Evolutionary conservation across 2,797 vertebrate genomes (phyloP).

Genomic region (Xiphophorus birchmanni): DNA sequence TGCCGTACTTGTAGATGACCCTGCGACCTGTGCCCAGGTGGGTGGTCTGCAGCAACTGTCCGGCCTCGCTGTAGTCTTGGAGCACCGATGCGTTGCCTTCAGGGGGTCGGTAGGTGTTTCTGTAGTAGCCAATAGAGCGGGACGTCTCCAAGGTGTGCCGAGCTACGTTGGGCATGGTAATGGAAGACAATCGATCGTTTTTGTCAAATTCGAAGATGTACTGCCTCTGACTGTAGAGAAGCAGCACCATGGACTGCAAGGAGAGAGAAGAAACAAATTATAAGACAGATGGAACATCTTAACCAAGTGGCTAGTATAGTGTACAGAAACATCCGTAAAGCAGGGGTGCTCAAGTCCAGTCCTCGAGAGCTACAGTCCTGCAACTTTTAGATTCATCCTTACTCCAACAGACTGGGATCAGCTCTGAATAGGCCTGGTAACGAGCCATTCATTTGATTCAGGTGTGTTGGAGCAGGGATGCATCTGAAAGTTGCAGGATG

Average conservation of each 20-base stretch:
- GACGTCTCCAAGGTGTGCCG: slow-evolving; percentile 94
- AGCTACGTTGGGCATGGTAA: slow-evolving; percentile 98
- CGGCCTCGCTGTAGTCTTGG: slow-evolving; percentile 95
- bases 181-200: slow-evolving; percentile 92
- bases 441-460: too few species aligned
- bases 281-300: background rate
- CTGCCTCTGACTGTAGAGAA: slow-evolving; percentile 96
- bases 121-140: slow-evolving; percentile 95
- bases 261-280: slow-evolving; percentile 29
- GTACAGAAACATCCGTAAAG: too few species aligned
- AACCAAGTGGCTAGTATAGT: too few species aligned
- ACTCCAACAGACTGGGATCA: too few species aligned
- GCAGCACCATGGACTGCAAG: slow-evolving; percentile 94
- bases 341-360: too few species aligned
- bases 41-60: slow-evolving; percentile 90
- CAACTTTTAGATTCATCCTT: too few species aligned
- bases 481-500: too few species aligned
- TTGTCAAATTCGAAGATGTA: slow-evolving; percentile 99
- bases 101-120: slow-evolving; percentile 93
- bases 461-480: too few species aligned
- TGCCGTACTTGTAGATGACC: slow-evolving; percentile 95
- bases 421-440: too few species aligned
- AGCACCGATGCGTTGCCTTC: slow-evolving; percentile 94
- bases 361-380: too few species aligned
- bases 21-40: slow-evolving; percentile 93